phyloP scores from a whole-genome alignment of 2,113 vertebrate genomes.

The Carassius carassius region DNA sequence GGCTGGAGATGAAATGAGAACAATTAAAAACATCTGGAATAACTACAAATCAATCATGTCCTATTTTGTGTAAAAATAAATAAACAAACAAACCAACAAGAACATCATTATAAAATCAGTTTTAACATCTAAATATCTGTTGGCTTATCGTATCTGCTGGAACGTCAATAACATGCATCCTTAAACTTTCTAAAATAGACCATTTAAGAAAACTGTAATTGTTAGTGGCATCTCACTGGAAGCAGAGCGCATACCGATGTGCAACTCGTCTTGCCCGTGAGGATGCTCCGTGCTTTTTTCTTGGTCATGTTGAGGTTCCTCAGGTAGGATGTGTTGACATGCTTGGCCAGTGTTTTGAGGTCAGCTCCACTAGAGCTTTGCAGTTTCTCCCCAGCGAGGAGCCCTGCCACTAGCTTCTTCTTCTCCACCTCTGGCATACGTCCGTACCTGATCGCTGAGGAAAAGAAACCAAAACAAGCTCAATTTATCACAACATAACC shows the following conservation, averaged over 20 bases:
- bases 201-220: background rate
- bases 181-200: background rate
- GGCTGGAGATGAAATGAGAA: conserved; percentile 74
- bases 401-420: conserved; percentile 84
- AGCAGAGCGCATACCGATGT: conserved; percentile 71
- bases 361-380: conserved; percentile 81
- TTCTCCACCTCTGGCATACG: conserved; percentile 91
- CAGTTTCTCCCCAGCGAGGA: conserved; percentile 75
- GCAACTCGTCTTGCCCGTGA: conserved; percentile 86
- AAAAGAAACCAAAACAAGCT: background rate
- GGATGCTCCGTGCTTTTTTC: conserved; percentile 87
- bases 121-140: background rate
- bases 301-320: conserved; percentile 93
- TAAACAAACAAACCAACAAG: background rate
- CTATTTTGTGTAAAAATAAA: background rate
- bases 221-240: background rate
- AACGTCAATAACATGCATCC: no score
- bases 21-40: conserved; percentile 3
- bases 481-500: background rate
- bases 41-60: background rate
- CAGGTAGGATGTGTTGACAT: conserved; percentile 86
- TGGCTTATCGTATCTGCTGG: background rate
- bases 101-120: background rate
- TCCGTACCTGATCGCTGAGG: conserved; percentile 84
- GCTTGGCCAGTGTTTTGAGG: conserved; percentile 85